Conservation (phyloP, 2,113 vertebrate species). For the Electrona antarctica region DNA sequence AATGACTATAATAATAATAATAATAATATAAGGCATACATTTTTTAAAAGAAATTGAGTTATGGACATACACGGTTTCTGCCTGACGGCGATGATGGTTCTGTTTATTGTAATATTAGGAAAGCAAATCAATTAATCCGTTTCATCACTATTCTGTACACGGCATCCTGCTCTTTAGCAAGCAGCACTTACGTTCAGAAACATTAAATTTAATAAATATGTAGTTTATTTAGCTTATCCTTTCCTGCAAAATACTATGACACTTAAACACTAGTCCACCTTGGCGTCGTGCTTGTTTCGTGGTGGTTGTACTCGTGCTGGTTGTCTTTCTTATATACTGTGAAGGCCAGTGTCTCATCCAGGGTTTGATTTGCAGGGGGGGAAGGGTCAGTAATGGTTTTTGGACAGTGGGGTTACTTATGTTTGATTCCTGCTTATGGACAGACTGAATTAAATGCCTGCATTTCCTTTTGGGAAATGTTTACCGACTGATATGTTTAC, state of each 20-base stretch:
- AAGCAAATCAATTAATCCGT: not conserved
- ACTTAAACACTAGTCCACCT: constrained; percentile 5
- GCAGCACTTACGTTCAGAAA: not conserved
- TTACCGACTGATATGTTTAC: no score
- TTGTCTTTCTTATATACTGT: constrained; percentile 6
- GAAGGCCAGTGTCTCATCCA: not conserved
- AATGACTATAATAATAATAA: no score
- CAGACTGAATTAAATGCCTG: no score
- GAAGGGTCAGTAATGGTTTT: no score
- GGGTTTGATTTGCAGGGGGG: no score
- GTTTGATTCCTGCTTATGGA: no score
- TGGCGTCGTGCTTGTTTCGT: constrained; percentile 8
- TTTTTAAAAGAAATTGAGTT: no score
- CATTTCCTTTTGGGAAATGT: no score
- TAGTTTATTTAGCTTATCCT: constrained; percentile 4
- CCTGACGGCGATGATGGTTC: constrained; percentile 1
- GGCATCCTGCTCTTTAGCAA: constrained; percentile 9
- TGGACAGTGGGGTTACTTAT: no score
- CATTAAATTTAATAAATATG: not conserved
- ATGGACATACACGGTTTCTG: constrained; percentile 1
- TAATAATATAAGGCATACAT: no score
- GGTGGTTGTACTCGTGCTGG: constrained; percentile 2
- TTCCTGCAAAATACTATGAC: constrained; percentile 1
- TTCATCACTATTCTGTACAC: not conserved
- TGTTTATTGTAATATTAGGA: constrained; percentile 12